Base-by-base conservation (phyloP, 2,113 vertebrate species). In the Elephas maximus region DNA sequence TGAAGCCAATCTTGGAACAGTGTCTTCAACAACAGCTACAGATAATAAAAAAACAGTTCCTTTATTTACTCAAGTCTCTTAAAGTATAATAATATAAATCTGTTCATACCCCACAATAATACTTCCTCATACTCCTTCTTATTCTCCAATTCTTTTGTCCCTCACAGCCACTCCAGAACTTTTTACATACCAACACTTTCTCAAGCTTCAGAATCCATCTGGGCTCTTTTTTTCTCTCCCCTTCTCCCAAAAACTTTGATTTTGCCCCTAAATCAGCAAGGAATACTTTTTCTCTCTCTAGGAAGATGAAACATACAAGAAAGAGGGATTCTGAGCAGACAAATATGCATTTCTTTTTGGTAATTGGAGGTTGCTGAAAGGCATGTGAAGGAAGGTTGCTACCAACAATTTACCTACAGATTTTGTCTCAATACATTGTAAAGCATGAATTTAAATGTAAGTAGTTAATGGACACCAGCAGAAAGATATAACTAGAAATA, bases 401-500 rank as follows among this genome's bases (percentile, higher is more conserved):
- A 48, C 30, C 28, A 84, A 15, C 4, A 44, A 73, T 73, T 96
- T 62, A 85, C 6, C 62, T 79, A 41, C 12, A 88, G 28, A 95
- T 93, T 93, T 80, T 93, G 44, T 77, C 77, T 82, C 45, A 62
- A 21, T 63, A 79, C 45, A 87, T 69, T 76, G 80, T 28, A 81
- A 82, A 67, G 7, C 28, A 90, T 60, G 12, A 12, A 89, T 44
- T 97, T 71, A 78, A 76, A 95, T 78, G 2, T 77, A 83, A 86
- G n/a, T 67, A 77, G 45, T 2, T 78, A 90, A 90, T n/a, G 24
- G 65, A 80, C 93, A 88, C 8, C 3, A 11, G 51, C 41, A 44
- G 94, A 94, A 94, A 88, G 14, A 44, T 73, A 73, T 92, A 93
- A 96, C 88, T 18, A 90, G 33, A 91, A 93, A 90, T 62, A 92